These are phyloP conservation scores for Sylvia borin DNA, from an alignment of 2,797 vertebrate species.

Conservation along the genomic window DNA sequence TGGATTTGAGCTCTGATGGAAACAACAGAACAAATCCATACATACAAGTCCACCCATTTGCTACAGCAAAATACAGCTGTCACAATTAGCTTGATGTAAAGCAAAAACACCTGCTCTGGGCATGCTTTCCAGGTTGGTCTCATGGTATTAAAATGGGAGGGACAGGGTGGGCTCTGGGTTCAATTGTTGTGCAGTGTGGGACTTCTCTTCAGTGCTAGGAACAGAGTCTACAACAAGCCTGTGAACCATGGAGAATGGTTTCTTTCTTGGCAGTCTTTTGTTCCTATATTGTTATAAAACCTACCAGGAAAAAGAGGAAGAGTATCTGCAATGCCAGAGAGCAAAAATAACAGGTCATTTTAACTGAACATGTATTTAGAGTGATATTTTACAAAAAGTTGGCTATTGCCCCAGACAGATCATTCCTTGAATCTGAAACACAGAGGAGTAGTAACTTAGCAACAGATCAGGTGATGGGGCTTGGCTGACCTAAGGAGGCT, in stretches of 20 bases:
- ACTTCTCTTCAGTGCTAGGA: background rate
- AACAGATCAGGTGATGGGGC: background rate
- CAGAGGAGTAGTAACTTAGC: slow-evolving; percentile 28
- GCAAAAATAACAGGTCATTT: slow-evolving; percentile 23
- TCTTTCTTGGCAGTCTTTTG: background rate
- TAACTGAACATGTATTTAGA: background rate
- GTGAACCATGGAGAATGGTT: background rate
- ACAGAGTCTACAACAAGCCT: background rate
- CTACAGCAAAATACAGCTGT: background rate
- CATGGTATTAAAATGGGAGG: background rate
- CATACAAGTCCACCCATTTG: background rate
- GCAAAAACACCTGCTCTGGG: background rate
- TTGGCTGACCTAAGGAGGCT: background rate
- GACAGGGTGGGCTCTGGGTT: background rate
- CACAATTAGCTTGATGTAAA: background rate
- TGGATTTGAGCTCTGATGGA: background rate
- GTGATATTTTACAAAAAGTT: slow-evolving; percentile 7
- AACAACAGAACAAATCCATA: background rate
- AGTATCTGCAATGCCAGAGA: background rate
- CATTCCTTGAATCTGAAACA: slow-evolving; percentile 8
- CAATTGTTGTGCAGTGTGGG: background rate
- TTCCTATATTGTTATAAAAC: background rate
- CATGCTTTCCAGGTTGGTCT: background rate
- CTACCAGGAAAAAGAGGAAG: background rate
- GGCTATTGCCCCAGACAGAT: slow-evolving; percentile 30